Evolutionary conservation across 2,113 vertebrate species (phyloP).

Genomic region (Poeciliopsis retropinna): DNA sequence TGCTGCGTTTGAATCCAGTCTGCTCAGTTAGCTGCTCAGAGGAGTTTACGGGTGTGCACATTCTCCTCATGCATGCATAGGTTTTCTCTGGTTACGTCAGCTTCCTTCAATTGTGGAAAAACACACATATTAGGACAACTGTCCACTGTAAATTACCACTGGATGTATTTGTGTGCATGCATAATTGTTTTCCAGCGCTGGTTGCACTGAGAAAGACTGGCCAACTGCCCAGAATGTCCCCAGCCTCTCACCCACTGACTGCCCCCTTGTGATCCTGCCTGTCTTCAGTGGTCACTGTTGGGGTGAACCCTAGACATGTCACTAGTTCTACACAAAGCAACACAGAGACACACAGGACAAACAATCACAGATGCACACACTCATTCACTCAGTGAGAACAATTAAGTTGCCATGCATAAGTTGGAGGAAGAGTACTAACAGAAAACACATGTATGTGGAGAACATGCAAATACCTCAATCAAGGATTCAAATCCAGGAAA

Average conservation of each 20-base stretch:
- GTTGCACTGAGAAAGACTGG: not conserved
- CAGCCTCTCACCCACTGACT: not conserved
- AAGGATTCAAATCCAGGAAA: not conserved
- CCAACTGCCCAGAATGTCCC: not conserved
- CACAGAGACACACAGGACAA: not conserved
- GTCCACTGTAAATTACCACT: not conserved
- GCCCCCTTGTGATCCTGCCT: not conserved
- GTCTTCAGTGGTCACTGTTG: not conserved
- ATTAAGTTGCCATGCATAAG: not conserved
- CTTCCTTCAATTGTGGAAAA: not conserved
- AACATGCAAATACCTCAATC: not conserved
- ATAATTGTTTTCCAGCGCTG: not conserved
- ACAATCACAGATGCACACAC: not conserved
- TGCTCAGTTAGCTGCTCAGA: too few relatives aligned
- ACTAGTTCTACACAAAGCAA: not conserved
- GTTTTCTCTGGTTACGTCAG: not conserved
- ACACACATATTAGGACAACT: not conserved
- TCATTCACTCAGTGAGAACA: not conserved
- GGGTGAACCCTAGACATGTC: not conserved
- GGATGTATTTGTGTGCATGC: not conserved
- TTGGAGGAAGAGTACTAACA: not conserved
- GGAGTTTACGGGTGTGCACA: not conserved
- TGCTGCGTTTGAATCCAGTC: too few relatives aligned
- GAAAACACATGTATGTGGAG: not conserved
- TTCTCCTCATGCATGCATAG: not conserved